These are phyloP conservation scores for Rotaria socialis DNA, from an alignment of 2,888 invertebrate species.

Conservation along the genomic window DNA sequence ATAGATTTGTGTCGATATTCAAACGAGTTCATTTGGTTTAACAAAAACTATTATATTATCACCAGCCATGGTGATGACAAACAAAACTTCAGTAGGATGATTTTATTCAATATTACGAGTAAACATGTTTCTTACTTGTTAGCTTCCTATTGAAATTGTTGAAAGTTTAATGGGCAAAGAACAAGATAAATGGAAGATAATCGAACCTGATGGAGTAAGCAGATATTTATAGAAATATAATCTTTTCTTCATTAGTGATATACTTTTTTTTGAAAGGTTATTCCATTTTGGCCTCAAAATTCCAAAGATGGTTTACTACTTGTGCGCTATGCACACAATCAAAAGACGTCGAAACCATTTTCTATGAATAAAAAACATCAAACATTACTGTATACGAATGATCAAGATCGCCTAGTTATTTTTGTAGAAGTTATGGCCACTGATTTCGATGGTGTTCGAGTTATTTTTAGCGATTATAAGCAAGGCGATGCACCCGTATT, in stretches of 20 bases:
- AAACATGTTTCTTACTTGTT: conserved; percentile 44
- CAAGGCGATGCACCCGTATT: conserved; percentile 83
- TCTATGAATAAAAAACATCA: conserved; percentile 47
- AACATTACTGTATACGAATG: neutral
- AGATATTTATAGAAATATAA: neutral
- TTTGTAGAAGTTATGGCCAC: neutral
- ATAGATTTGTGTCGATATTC: conserved; percentile 86
- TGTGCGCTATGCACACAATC: neutral
- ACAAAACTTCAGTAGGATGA: conserved; percentile 57
- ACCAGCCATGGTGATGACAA: conserved; percentile 84
- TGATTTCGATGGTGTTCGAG: conserved; percentile 51
- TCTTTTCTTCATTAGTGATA: neutral
- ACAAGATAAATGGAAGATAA: neutral
- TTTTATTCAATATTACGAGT: neutral
- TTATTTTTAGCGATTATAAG: conserved; percentile 77
- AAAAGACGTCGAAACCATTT: conserved; percentile 42
- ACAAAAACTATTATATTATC: conserved; percentile 93
- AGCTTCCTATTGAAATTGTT: conserved; percentile 71
- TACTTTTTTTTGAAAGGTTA: neutral
- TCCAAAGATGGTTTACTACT: conserved; percentile 16
- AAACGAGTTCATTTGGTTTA: conserved; percentile 80
- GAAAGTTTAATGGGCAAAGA: conserved; percentile 62
- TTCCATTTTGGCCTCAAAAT: conserved; percentile 45
- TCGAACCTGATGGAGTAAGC: neutral
- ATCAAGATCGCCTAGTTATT: neutral